phyloP scores from a whole-genome alignment of 2,113 vertebrate species.

The Hemichromis elongatus region DNA sequence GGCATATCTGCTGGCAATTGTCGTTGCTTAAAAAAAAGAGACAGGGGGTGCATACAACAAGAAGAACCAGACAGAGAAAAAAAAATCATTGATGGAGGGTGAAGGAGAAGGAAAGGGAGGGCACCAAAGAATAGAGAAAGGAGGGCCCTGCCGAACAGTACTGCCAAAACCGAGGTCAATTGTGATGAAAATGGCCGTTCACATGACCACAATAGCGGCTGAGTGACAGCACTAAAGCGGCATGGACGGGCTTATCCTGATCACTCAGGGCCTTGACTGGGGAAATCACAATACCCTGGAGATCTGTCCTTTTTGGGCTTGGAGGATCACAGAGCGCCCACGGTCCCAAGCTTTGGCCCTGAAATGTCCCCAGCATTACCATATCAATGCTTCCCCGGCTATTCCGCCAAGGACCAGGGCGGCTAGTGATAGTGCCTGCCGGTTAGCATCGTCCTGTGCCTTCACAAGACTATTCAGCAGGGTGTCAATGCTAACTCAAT shows the following conservation, averaged over 20 bases:
- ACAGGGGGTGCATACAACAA: slow-evolving; percentile 9
- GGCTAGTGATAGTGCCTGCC: slow-evolving; percentile 50
- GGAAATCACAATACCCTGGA: slow-evolving; percentile 65
- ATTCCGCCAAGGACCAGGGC: slow-evolving; percentile 44
- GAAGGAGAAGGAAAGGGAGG: slow-evolving; percentile 37
- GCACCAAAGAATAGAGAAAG: slow-evolving; percentile 42
- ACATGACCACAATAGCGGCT: slow-evolving; percentile 68
- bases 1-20: slow-evolving; percentile 28
- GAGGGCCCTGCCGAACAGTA: slow-evolving; percentile 49
- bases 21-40: neutral
- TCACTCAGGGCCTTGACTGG: slow-evolving; percentile 69
- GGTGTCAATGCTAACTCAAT: slow-evolving; percentile 59
- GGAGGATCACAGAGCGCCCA: slow-evolving; percentile 67
- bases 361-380: slow-evolving; percentile 58
- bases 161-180: slow-evolving; percentile 69
- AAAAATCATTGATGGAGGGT: slow-evolving; percentile 38
- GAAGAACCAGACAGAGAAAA: slow-evolving; percentile 37
- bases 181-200: slow-evolving; percentile 73
- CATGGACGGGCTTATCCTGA: slow-evolving; percentile 67
- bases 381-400: slow-evolving; percentile 61
- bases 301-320: slow-evolving; percentile 67
- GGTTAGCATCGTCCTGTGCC: slow-evolving; percentile 47
- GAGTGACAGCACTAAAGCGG: slow-evolving; percentile 71
- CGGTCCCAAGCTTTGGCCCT: slow-evolving; percentile 65
- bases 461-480: slow-evolving; percentile 49